These are phyloP conservation scores for Scrobipalpa atriplicella DNA, from an alignment of 2,888 invertebrate genomes.

Conservation along the genomic window DNA sequence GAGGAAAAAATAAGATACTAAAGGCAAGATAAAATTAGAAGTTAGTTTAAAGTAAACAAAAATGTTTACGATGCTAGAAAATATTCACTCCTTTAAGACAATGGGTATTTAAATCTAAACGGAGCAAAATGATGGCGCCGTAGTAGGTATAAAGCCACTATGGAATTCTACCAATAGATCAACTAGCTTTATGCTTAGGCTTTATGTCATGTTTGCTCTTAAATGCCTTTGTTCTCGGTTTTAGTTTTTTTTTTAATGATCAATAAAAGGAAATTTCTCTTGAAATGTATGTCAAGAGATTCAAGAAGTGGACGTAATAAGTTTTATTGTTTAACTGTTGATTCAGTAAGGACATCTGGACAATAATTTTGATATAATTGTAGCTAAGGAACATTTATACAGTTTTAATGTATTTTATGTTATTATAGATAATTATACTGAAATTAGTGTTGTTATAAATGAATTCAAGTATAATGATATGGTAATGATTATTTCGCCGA, in stretches of 20 bases:
- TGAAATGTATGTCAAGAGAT: constrained; percentile 72
- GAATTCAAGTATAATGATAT: constrained; percentile 23
- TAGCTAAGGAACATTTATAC: constrained; percentile 43
- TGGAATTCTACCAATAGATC: neutral
- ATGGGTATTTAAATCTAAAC: constrained; percentile 4
- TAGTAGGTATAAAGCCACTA: neutral
- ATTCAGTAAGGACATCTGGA: constrained; percentile 63
- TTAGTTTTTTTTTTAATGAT: neutral
- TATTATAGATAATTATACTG: constrained; percentile 37
- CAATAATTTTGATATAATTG: constrained; percentile 62
- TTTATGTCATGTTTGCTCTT: neutral
- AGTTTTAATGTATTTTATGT: constrained; percentile 23
- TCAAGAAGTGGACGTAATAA: constrained; percentile 56
- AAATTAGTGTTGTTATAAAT: constrained; percentile 34
- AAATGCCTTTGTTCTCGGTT: neutral
- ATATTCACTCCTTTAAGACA: neutral
- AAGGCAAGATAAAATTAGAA: neutral
- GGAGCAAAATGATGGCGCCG: neutral
- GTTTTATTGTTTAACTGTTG: constrained; percentile 70
- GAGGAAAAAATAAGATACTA: neutral
- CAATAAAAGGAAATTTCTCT: constrained; percentile 42
- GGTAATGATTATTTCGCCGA: constrained; percentile 14
- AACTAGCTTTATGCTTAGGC: neutral
- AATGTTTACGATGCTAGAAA: neutral
- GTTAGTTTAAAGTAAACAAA: neutral